A percentile compares a stretch with the other conserved stretches of the same genome.
phyloP scores from a whole-genome alignment of 2,797 vertebrate species.

The Tokudaia muenninki region DNA sequence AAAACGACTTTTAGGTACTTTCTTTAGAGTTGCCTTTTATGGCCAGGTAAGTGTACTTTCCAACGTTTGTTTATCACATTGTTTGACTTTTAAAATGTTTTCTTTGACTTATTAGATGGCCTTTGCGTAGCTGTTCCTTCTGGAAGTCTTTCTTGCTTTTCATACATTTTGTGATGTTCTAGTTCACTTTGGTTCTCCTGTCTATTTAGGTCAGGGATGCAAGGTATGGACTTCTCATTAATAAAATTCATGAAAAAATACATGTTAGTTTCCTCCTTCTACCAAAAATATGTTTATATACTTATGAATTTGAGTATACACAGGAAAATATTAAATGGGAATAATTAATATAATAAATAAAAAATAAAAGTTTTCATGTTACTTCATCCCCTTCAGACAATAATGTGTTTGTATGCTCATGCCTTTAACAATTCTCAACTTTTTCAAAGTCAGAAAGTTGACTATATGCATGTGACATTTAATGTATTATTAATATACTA shows the following conservation, averaged over 20 bases:
- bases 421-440: slow-evolving; percentile 42
- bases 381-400: neutral
- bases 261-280: neutral
- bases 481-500: slow-evolving; percentile 21
- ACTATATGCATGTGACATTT: neutral
- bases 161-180: neutral
- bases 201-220: slow-evolving; percentile 2
- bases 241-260: neutral
- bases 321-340: neutral
- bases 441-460: neutral
- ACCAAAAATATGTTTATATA: neutral
- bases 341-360: neutral
- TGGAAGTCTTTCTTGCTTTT: neutral
- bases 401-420: neutral
- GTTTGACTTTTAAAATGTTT: slow-evolving; percentile 42
- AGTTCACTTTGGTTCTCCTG: slow-evolving; percentile 48
- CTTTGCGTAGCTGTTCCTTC: neutral
- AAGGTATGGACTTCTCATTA: neutral
- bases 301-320: slow-evolving; percentile 29
- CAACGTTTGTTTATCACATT: slow-evolving; percentile 15
- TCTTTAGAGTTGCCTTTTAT: slow-evolving; percentile 98
- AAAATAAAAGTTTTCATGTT: neutral
- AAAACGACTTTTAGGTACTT: slow-evolving; percentile 96
- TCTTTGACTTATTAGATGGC: slow-evolving; percentile 38
- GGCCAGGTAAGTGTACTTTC: slow-evolving; percentile 92